phyloP scores from a whole-genome alignment of 2,113 vertebrate genomes.

The Dinomys branickii region DNA sequence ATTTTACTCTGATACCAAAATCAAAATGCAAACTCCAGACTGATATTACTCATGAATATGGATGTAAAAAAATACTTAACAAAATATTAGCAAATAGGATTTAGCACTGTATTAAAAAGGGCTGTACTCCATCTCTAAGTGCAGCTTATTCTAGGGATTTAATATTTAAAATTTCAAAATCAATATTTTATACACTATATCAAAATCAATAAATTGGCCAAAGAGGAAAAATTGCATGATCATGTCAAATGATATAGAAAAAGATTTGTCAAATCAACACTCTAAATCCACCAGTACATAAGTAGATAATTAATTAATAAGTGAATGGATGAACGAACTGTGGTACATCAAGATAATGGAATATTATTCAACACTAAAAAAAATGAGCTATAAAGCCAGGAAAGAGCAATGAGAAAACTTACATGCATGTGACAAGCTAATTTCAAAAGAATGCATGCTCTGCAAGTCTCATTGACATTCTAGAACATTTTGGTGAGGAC shows the following conservation, averaged over 20 bases:
- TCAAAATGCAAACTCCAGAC: slow-evolving; percentile 25
- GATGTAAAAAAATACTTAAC: background rate
- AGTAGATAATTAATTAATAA: background rate
- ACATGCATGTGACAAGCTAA: background rate
- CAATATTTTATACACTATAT: background rate
- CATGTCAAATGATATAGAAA: background rate
- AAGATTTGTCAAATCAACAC: background rate
- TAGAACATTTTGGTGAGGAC: background rate
- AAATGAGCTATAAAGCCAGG: background rate
- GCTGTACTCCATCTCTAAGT: background rate
- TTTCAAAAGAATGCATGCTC: background rate
- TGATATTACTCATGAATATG: slow-evolving; percentile 25
- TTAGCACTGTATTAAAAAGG: slow-evolving; percentile 7
- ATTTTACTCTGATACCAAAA: slow-evolving; percentile 17
- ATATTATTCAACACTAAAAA: background rate
- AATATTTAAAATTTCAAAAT: slow-evolving; percentile 7
- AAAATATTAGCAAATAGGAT: slow-evolving; percentile 33
- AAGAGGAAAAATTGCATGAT: background rate
- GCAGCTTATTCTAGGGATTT: background rate
- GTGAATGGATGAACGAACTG: background rate
- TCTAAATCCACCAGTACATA: background rate
- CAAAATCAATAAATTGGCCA: background rate
- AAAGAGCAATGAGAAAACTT: background rate
- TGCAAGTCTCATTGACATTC: background rate
- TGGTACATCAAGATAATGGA: background rate